These are phyloP conservation scores for Otus sunia DNA, from an alignment of 2,113 vertebrate genomes.

Conservation along the genomic window DNA sequence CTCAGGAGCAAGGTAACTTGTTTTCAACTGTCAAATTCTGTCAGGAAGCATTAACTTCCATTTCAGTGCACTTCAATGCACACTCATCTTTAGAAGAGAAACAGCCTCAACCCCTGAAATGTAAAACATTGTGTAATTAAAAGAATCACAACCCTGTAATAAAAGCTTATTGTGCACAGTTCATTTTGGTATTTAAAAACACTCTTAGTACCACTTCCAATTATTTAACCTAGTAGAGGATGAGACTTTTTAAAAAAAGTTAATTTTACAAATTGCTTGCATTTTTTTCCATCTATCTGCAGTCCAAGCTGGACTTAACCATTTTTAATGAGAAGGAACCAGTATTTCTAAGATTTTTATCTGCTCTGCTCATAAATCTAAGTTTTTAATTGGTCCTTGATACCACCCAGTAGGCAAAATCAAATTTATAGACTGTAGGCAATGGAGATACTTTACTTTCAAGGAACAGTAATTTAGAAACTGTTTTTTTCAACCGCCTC, in stretches of 20 bases:
- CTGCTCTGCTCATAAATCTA: not conserved
- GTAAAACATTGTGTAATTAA: not conserved
- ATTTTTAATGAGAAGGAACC: slow-evolving; percentile 3
- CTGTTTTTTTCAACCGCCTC: not conserved
- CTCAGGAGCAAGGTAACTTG: not conserved
- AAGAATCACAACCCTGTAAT: not conserved
- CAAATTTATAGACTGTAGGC: slow-evolving; percentile 22
- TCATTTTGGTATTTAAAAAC: slow-evolving; percentile 38
- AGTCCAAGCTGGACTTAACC: not conserved
- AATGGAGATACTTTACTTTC: slow-evolving; percentile 26
- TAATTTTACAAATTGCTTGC: not conserved
- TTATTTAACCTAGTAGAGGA: slow-evolving; percentile 4
- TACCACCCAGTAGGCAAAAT: slow-evolving; percentile 19
- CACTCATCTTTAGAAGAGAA: not conserved
- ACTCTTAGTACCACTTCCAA: not conserved
- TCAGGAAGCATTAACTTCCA: not conserved
- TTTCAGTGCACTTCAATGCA: not conserved
- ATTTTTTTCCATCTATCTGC: not conserved
- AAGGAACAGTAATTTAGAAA: slow-evolving; percentile 40
- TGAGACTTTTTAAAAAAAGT: not conserved
- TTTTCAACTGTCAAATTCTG: not conserved
- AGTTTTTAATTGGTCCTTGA: not conserved
- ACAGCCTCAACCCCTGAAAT: not conserved
- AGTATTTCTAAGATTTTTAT: not conserved
- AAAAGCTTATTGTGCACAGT: not conserved